These are phyloP conservation scores for Petaurus breviceps DNA, from an alignment of 2,113 vertebrate species.

Conservation along the genomic window DNA sequence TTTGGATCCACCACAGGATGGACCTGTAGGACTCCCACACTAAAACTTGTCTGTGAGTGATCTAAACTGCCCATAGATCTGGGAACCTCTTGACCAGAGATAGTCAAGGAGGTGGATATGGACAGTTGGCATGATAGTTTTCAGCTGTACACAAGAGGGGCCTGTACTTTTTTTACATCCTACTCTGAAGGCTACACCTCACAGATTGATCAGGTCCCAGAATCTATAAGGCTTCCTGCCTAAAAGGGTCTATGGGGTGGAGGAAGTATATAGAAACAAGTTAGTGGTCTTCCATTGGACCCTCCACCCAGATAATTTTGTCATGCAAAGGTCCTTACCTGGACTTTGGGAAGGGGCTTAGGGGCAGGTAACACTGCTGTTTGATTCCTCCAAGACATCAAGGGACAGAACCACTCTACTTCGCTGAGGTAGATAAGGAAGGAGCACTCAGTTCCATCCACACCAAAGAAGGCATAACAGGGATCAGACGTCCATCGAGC, in stretches of 20 bases:
- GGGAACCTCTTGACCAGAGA: background rate
- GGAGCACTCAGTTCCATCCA: conserved; percentile 97
- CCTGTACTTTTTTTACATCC: background rate
- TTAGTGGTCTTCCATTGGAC: background rate
- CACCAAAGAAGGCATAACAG: conserved; percentile 96
- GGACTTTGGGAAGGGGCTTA: conserved; percentile 83
- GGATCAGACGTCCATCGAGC: conserved; percentile 98
- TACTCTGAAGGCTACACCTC: background rate
- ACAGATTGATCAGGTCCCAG: background rate
- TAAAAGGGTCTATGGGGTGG: background rate
- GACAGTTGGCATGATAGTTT: background rate
- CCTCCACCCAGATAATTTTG: background rate
- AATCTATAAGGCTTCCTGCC: background rate
- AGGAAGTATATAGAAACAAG: background rate
- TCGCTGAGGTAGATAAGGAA: conserved; percentile 98
- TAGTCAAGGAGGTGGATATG: background rate
- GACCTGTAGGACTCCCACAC: background rate
- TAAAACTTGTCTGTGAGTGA: background rate
- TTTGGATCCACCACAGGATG: background rate
- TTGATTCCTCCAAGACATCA: conserved; percentile 91
- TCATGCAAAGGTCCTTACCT: conserved; percentile 83
- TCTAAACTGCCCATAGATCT: background rate
- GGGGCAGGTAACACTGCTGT: conserved; percentile 79
- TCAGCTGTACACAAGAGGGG: rapidly evolving
- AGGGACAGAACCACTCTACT: conserved; percentile 99